Conservation (phyloP, 1,140 invertebrate species). For the Notospermus geniculatus region DNA sequence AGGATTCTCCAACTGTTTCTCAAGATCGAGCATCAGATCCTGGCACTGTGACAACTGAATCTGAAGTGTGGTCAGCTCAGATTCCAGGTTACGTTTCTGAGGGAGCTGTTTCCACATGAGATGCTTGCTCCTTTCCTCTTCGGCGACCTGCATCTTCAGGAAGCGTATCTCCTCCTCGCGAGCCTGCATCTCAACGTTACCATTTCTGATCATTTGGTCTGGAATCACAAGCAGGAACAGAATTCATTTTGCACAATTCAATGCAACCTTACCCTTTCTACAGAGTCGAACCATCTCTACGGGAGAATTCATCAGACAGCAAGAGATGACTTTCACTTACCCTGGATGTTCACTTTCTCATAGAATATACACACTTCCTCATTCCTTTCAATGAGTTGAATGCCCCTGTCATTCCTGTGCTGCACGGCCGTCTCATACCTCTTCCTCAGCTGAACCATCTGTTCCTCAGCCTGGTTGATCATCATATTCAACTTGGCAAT, state of each 20-base stretch:
- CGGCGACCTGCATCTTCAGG: conserved; percentile 45
- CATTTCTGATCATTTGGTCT: conserved; percentile 55
- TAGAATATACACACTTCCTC: conserved; percentile 57
- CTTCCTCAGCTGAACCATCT: conserved; percentile 52
- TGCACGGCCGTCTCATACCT: conserved; percentile 50
- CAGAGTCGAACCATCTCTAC: too few relatives aligned
- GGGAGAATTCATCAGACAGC: too few relatives aligned
- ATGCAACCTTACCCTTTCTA: too few relatives aligned
- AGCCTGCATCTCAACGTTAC: conserved; percentile 49
- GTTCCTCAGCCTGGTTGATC: conserved; percentile 55
- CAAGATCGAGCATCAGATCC: conserved; percentile 52
- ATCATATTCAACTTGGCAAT: conserved; percentile 53
- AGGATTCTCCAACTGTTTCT: conserved; percentile 52
- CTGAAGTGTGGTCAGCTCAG: conserved; percentile 49
- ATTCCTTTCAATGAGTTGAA: conserved; percentile 54
- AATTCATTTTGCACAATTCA: too few relatives aligned
- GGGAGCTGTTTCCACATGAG: conserved; percentile 44
- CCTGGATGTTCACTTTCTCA: conserved; percentile 55
- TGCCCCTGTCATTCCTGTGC: conserved; percentile 51
- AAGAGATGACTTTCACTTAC: conserved; percentile 27
- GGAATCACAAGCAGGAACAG: conserved; percentile 9
- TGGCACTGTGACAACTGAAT: conserved; percentile 54
- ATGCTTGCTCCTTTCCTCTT: conserved; percentile 41
- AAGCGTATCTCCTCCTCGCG: conserved; percentile 54
- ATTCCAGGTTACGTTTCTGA: conserved; percentile 42